Conservation (phyloP, 2,797 vertebrate species). For the Enteromius anoplus region DNA sequence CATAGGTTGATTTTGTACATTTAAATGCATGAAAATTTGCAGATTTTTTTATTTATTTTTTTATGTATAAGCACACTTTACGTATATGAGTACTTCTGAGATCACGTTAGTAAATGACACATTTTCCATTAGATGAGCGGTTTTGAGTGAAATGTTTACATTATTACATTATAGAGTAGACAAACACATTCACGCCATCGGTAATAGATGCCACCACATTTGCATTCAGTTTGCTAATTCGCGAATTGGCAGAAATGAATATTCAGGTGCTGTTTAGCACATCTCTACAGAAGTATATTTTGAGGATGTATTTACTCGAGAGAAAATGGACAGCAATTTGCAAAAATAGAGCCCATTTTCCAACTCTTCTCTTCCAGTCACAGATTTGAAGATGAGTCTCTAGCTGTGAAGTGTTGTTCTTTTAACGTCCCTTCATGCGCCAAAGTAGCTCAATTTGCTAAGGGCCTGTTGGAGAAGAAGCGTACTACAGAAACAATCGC, state of each 20-base stretch:
- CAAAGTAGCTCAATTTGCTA: constrained; percentile 60
- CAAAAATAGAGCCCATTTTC: constrained; percentile 59
- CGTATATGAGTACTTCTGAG: not conserved
- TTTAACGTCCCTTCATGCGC: constrained; percentile 57
- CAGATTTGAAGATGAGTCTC: constrained; percentile 63
- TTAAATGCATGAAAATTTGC: not conserved
- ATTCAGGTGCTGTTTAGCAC: constrained; percentile 41
- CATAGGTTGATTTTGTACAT: not conserved
- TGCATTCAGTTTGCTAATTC: constrained; percentile 39
- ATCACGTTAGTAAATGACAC: not conserved
- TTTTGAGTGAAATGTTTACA: not conserved
- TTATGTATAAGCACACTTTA: not conserved
- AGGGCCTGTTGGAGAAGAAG: constrained; percentile 63
- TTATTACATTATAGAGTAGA: not conserved
- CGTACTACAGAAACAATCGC: constrained; percentile 65
- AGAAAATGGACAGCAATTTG: constrained; percentile 43
- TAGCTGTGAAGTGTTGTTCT: constrained; percentile 61
- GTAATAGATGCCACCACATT: not conserved
- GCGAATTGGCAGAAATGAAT: constrained; percentile 23
- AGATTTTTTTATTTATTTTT: no score
- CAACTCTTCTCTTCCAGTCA: constrained; percentile 59
- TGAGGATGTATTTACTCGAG: constrained; percentile 33
- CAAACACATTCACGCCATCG: not conserved
- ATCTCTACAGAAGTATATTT: constrained; percentile 33
- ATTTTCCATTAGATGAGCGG: not conserved